Evolutionary conservation across 2,113 vertebrate species (phyloP).

Genomic region (Sylvietta virens): DNA sequence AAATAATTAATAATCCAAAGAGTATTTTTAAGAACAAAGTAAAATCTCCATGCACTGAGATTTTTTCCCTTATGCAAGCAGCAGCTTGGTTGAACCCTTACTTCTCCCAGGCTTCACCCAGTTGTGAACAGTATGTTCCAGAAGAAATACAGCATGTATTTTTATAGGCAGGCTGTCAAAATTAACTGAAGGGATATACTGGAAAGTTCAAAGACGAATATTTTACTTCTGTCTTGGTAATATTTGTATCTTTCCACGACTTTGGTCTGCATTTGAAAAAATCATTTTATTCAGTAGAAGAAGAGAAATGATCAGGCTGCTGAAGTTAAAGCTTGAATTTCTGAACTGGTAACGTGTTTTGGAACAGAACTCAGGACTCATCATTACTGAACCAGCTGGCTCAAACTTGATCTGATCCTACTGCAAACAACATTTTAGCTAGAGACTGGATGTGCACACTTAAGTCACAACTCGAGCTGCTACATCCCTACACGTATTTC

Average conservation of each 20-base stretch:
- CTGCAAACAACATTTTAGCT: neutral
- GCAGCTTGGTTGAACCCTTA: neutral
- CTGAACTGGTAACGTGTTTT: neutral
- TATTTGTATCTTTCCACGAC: neutral
- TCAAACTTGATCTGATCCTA: neutral
- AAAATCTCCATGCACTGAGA: neutral
- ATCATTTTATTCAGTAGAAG: neutral
- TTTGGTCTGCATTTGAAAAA: neutral
- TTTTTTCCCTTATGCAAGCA: neutral
- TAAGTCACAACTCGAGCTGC: neutral
- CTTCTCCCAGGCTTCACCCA: conserved; percentile 22
- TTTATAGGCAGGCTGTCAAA: conserved; percentile 44
- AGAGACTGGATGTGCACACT: neutral
- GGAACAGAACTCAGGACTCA: neutral
- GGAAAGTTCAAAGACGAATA: conserved; percentile 1
- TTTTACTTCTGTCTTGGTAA: neutral
- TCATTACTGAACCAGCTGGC: neutral
- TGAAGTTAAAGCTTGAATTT: neutral
- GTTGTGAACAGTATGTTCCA: conserved; percentile 33
- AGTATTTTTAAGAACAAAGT: neutral
- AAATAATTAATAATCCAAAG: neutral
- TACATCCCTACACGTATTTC: neutral
- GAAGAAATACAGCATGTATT: conserved; percentile 26
- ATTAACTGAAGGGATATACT: neutral
- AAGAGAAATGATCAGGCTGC: neutral